Evolutionary conservation across 2,797 vertebrate genomes (phyloP).

Genomic region (Molothrus aeneus): DNA sequence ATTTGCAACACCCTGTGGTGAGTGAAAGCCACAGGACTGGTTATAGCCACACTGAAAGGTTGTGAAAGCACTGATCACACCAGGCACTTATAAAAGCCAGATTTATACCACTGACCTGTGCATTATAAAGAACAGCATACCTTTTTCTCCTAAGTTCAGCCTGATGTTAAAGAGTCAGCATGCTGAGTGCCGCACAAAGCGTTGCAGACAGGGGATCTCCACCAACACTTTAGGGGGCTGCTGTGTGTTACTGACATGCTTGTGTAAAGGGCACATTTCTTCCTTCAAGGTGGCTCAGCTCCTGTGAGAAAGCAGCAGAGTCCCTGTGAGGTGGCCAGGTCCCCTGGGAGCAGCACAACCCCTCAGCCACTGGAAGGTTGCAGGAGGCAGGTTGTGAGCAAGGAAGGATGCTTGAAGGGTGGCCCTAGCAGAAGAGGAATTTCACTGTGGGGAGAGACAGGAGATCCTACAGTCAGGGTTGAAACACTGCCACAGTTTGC

Average conservation of each 20-base stretch:
- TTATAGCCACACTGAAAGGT: background rate
- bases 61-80: background rate
- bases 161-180: background rate
- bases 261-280: background rate
- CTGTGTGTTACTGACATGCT: background rate
- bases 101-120: background rate
- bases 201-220: background rate
- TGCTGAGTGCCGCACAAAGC: background rate
- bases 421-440: background rate
- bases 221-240: background rate
- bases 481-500: background rate
- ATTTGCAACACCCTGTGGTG: background rate
- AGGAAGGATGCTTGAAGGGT: background rate
- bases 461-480: background rate
- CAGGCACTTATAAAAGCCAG: background rate
- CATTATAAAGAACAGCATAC: background rate
- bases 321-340: background rate
- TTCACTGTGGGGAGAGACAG: background rate
- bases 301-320: background rate
- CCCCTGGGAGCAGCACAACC: background rate
- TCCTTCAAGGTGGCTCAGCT: background rate
- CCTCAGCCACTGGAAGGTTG: background rate
- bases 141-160: background rate
- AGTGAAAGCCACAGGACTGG: background rate
- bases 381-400: background rate